Evolutionary conservation across 2,888 invertebrate genomes (phyloP).

Genomic region (Piscicola geometra): DNA sequence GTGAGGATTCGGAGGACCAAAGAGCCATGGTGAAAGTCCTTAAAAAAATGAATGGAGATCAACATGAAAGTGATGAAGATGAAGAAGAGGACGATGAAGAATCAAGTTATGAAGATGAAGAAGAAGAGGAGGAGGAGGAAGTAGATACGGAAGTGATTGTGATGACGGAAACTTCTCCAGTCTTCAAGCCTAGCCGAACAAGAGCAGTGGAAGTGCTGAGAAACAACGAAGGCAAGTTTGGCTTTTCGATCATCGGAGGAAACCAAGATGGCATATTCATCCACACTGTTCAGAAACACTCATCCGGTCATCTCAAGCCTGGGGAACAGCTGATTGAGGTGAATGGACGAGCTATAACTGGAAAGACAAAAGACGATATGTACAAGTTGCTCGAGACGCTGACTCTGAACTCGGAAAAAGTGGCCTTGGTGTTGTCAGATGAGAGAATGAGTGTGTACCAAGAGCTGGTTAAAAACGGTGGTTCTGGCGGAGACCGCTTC

Average conservation of each 20-base stretch:
- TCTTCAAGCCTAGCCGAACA: background rate
- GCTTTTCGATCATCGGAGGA: constrained; percentile 42
- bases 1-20: constrained; percentile 7
- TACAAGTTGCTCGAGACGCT: constrained; percentile 28
- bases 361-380: constrained; percentile 41
- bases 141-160: constrained; percentile 17
- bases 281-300: constrained; percentile 36
- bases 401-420: constrained; percentile 17
- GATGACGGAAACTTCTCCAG: background rate
- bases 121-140: constrained; percentile 3
- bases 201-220: background rate
- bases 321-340: constrained; percentile 43
- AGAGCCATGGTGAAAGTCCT: constrained; percentile 3
- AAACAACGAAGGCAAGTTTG: constrained; percentile 18
- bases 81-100: constrained; percentile 17
- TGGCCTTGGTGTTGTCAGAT: constrained; percentile 17
- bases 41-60: background rate
- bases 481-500: constrained; percentile 41
- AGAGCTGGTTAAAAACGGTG: constrained; percentile 38
- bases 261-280: constrained; percentile 44
- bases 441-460: constrained; percentile 38
- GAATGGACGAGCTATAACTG: constrained; percentile 34
- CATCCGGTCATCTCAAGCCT: constrained; percentile 38
- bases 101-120: background rate
- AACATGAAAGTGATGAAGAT: constrained; percentile 1